Conservation (phyloP, 92 coral and sea anemone genomes). For the Zoanthus solanderi region DNA sequence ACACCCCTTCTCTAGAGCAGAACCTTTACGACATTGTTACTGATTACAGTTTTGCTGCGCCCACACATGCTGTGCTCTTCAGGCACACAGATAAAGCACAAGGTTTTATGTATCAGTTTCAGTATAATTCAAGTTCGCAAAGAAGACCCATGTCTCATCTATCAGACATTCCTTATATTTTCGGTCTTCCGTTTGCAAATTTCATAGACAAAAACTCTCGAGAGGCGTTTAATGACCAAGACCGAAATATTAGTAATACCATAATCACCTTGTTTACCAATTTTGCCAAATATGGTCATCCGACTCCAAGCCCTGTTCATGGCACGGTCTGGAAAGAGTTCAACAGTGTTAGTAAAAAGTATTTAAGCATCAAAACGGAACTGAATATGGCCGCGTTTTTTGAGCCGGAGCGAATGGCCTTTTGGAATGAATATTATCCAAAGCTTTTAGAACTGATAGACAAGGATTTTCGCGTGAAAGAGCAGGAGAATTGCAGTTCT, state of each 20-base stretch:
- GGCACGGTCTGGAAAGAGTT: slow-evolving; percentile 68
- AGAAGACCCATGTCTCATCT: not conserved
- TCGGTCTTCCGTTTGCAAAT: slow-evolving; percentile 22
- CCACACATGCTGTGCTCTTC: slow-evolving; percentile 56
- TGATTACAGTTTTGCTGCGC: slow-evolving; percentile 55
- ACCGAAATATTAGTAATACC: slow-evolving; percentile 58
- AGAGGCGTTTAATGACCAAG: slow-evolving; percentile 26
- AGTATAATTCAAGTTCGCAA: slow-evolving; percentile 17
- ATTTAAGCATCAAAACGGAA: slow-evolving; percentile 63
- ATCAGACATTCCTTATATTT: slow-evolving; percentile 37
- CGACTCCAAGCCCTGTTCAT: slow-evolving; percentile 56
- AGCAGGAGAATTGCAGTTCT: slow-evolving; percentile 27
- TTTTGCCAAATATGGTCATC: slow-evolving; percentile 66
- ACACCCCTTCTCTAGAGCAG: slow-evolving; percentile 46
- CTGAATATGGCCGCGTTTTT: slow-evolving; percentile 66
- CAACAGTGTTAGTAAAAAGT: slow-evolving; percentile 57
- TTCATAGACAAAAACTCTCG: not conserved
- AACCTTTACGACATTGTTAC: slow-evolving; percentile 50
- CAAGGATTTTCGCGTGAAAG: slow-evolving; percentile 12
- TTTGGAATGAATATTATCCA: slow-evolving; percentile 85
- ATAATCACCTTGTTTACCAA: slow-evolving; percentile 53
- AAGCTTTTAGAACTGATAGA: slow-evolving; percentile 46
- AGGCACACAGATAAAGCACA: slow-evolving; percentile 50
- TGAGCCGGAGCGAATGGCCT: slow-evolving; percentile 74
- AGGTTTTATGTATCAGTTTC: slow-evolving; percentile 62